Percentiles rank a stretch among this genome's conserved stretches.
phyloP scores from a whole-genome alignment of 2,888 invertebrate genomes.

The Brachycybe producta region DNA sequence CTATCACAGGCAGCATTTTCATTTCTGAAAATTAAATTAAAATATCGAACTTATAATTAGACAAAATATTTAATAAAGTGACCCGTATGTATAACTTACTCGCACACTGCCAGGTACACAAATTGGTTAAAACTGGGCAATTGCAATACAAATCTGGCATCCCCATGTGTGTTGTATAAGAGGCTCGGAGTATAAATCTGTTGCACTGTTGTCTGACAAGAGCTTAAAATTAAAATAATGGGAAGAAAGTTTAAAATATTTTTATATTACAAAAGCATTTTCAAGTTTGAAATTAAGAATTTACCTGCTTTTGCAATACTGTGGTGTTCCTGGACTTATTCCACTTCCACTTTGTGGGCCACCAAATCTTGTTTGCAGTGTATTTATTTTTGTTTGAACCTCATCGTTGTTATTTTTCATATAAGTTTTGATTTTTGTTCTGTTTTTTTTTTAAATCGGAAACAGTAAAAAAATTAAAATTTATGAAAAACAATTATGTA shows the following conservation, averaged over 20 bases:
- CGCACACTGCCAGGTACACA: constrained; percentile 8
- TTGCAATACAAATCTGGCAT: constrained; percentile 7
- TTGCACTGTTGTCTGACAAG: constrained; percentile 2
- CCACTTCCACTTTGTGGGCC: neutral
- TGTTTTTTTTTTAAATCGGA: too few species aligned
- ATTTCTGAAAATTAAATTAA: neutral
- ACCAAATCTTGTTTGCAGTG: neutral
- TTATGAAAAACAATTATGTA: too few species aligned
- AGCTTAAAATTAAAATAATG: neutral
- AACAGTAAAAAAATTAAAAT: neutral
- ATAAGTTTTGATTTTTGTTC: constrained; percentile 7
- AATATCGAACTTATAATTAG: neutral
- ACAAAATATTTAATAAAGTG: neutral
- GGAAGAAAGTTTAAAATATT: neutral
- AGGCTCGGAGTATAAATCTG: constrained; percentile 11
- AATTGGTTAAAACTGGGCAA: constrained; percentile 5
- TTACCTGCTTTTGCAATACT: constrained; percentile 2
- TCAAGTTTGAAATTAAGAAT: neutral
- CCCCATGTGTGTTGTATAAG: constrained; percentile 3
- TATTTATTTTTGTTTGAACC: constrained; percentile 5
- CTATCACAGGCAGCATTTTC: constrained; percentile 1
- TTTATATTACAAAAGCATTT: neutral
- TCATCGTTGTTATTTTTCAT: constrained; percentile 9
- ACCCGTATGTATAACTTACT: constrained; percentile 1
- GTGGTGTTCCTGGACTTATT: constrained; percentile 1